Conservation (phyloP, 2,113 vertebrate species). For the Accipiter virgatus region DNA sequence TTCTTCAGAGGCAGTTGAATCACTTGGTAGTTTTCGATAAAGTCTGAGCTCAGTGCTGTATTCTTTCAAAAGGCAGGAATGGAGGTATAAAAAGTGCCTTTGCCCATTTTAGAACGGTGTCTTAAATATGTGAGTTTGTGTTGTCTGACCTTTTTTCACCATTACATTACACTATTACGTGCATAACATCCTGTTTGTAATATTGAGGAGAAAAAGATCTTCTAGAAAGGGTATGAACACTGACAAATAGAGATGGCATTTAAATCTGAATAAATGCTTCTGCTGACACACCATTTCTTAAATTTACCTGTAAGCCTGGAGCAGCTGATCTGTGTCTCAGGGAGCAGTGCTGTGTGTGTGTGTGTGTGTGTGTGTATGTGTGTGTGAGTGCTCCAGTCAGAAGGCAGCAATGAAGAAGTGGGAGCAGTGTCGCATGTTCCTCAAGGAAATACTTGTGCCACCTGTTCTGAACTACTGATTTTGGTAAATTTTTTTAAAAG, state of each 20-base stretch:
- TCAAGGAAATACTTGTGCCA: background rate
- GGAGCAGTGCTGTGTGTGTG: fast-evolving
- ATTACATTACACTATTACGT: fast-evolving
- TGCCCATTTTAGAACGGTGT: background rate
- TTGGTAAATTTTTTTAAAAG: background rate
- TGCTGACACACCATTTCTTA: background rate
- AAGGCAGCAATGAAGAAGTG: fast-evolving
- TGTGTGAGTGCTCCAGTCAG: no score
- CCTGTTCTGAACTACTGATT: background rate
- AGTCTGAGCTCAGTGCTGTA: background rate
- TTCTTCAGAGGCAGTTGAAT: background rate
- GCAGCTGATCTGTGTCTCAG: background rate
- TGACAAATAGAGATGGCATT: background rate
- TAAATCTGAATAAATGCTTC: background rate
- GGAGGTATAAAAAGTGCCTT: background rate
- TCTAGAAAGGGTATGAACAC: background rate
- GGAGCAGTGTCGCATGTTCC: fast-evolving
- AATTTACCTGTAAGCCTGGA: background rate
- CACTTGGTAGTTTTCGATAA: background rate
- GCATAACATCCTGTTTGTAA: background rate
- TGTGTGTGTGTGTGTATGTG: no score
- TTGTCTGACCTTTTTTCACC: background rate
- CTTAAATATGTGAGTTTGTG: background rate
- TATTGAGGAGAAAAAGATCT: background rate
- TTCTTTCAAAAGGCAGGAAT: background rate